Conservation (phyloP, 2,888 invertebrate species). For the Epinotia demarniana region DNA sequence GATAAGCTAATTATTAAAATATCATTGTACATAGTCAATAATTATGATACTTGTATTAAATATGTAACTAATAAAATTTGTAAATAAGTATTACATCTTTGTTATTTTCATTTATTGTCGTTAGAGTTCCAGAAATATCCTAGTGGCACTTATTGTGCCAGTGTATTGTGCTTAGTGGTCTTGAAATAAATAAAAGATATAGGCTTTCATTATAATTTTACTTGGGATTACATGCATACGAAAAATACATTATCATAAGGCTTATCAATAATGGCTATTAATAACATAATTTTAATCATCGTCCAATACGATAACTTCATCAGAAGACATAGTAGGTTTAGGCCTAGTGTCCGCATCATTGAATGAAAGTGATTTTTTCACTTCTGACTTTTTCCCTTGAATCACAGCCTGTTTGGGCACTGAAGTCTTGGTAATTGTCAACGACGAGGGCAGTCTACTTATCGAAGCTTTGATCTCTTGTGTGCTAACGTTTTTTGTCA, state of each 20-base stretch:
- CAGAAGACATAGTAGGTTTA: constrained; percentile 66
- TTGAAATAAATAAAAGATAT: background rate
- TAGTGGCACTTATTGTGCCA: no score
- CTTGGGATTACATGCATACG: constrained; percentile 16
- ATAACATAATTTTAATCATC: constrained; percentile 65
- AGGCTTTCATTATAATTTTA: background rate
- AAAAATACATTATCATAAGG: constrained; percentile 29
- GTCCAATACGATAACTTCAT: constrained; percentile 78
- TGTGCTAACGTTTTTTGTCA: constrained; percentile 51
- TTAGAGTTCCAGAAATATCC: no score
- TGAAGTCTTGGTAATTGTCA: constrained; percentile 80
- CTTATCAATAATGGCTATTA: background rate
- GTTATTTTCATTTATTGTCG: constrained; percentile 2
- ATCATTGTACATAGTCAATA: constrained; percentile 44
- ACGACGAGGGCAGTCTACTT: constrained; percentile 79
- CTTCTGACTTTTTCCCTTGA: constrained; percentile 64
- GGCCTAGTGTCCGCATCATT: constrained; percentile 59
- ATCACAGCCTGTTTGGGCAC: constrained; percentile 55
- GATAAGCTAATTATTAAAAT: constrained; percentile 31
- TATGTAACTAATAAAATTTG: constrained; percentile 30
- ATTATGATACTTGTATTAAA: constrained; percentile 26
- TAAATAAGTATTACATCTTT: constrained; percentile 6
- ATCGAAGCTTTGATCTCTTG: constrained; percentile 72
- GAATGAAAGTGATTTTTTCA: constrained; percentile 68
- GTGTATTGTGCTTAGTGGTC: no score